Evolutionary conservation across 2,888 invertebrate species (phyloP).

Genomic region (Beris morrisii): DNA sequence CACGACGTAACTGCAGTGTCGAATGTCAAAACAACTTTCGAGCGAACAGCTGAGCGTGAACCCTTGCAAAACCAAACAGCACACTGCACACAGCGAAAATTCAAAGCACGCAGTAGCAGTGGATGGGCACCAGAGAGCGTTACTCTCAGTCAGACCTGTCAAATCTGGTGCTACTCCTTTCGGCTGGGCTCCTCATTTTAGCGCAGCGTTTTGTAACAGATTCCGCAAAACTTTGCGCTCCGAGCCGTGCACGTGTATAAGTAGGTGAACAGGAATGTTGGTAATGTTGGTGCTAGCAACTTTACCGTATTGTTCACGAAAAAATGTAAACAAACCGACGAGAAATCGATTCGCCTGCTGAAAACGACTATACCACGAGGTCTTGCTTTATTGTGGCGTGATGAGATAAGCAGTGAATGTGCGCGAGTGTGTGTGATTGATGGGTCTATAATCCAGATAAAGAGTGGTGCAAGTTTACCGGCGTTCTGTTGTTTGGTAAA

Average conservation of each 20-base stretch:
- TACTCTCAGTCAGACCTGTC: background rate
- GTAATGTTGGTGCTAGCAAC: background rate
- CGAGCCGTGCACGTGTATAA: slow-evolving; percentile 6
- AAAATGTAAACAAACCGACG: slow-evolving; percentile 27
- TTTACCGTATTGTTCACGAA: slow-evolving; percentile 1
- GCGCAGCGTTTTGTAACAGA: background rate
- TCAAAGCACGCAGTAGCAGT: background rate
- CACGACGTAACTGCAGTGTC: slow-evolving; percentile 16
- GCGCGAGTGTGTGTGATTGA: too few relatives aligned
- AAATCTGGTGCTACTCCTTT: background rate
- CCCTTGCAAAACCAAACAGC: background rate
- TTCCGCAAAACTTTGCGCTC: background rate
- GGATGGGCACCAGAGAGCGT: background rate
- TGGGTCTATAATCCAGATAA: too few relatives aligned
- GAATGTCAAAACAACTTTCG: slow-evolving; percentile 11
- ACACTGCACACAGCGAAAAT: background rate
- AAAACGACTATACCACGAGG: slow-evolving; percentile 2
- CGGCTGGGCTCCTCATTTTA: background rate
- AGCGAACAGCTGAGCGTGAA: slow-evolving; percentile 22
- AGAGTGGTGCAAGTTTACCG: too few relatives aligned
- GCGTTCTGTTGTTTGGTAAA: too few relatives aligned
- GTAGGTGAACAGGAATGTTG: slow-evolving; percentile 20
- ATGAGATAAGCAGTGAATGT: too few relatives aligned
- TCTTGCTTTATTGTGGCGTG: too few relatives aligned
- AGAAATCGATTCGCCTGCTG: background rate